Evolutionary conservation across 2,888 invertebrate species (phyloP), one percentile per base, ranked within the genome.

Genomic region (Epinotia ramella): DNA sequence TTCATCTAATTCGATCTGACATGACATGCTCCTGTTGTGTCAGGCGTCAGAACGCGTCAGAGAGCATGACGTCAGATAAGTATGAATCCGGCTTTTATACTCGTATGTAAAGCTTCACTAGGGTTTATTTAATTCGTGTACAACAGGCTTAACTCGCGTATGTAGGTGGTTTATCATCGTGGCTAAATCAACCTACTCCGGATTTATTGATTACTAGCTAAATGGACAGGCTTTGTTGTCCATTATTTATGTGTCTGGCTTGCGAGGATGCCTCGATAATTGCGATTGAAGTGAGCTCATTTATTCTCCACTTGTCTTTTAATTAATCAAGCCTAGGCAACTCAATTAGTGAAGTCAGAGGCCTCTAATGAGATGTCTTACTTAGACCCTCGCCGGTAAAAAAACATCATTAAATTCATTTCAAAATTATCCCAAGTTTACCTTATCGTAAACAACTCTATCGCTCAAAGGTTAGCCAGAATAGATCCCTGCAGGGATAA

Each of bases 231-330:
- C 73, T 63, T 69, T 69, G 64, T 60, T 56, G 24, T 13, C 62
- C 73, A 62, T 73, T 67, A 73, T 63, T 73, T 62, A 73, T 66
- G 63, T 24, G 65, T 11, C 59, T 59, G 73, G 13, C 40, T 44
- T n/a, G 44, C 60, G 57, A 44, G 44, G 24, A 68, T 44, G 44
- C 68, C 40, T 13, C 67, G 40, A 18, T 68, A 40, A 59, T 59
- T 59, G 68, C 57, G 40, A 40, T 68, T 57, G 44, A 40, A 68
- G 49, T 33, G 28, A 73, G 66, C 66, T 73, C 65, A 59, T 65
- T 59, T 49, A 68, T 68, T 44, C 16, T 44, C 40, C 13, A 44
- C 68, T 57, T 68, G 68, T 44, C 33, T 57, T 40, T 40, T 53
- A 33, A 57, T 57, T 67, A 67, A 67, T 67, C 68, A 59, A 44